phyloP scores from a whole-genome alignment of 1,140 invertebrate species.

The Polypedilum vanderplanki region DNA sequence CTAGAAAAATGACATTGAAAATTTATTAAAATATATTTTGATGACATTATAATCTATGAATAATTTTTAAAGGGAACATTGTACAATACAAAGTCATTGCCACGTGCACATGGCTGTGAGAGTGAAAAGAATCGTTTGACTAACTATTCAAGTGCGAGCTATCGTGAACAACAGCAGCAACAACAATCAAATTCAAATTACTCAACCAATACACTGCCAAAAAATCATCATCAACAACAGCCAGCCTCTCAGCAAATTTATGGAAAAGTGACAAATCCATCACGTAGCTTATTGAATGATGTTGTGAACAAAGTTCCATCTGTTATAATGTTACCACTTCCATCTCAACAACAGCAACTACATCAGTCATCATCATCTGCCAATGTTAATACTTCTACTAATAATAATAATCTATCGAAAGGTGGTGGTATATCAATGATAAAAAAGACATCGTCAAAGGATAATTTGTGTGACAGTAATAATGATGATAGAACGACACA shows the following conservation, averaged over 20 bases:
- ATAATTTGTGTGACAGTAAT: conserved; percentile 24
- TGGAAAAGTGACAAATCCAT: conserved; percentile 39
- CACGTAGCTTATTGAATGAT: conserved; percentile 40
- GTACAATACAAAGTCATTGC: conserved; percentile 25
- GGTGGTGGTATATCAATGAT: neutral
- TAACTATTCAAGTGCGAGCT: neutral
- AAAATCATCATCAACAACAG: conserved; percentile 31
- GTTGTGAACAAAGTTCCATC: conserved; percentile 44
- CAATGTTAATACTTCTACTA: neutral
- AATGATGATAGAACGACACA: conserved; percentile 13
- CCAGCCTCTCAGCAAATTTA: conserved; percentile 29
- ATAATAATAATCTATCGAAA: neutral
- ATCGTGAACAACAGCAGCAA: conserved; percentile 22
- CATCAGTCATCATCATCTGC: conserved; percentile 30
- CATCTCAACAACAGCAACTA: conserved; percentile 31
- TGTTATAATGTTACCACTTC: conserved; percentile 40
- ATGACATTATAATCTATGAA: neutral
- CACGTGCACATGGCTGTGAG: conserved; percentile 23
- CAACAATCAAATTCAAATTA: conserved; percentile 22
- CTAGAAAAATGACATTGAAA: neutral
- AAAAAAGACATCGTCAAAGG: neutral
- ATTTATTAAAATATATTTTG: neutral
- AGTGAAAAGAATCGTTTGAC: neutral
- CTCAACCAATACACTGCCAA: conserved; percentile 41
- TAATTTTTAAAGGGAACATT: conserved; percentile 3